These are phyloP conservation scores for Aphaenogaster rudis DNA, from an alignment of 1,140 invertebrate genomes.

Conservation along the genomic window DNA sequence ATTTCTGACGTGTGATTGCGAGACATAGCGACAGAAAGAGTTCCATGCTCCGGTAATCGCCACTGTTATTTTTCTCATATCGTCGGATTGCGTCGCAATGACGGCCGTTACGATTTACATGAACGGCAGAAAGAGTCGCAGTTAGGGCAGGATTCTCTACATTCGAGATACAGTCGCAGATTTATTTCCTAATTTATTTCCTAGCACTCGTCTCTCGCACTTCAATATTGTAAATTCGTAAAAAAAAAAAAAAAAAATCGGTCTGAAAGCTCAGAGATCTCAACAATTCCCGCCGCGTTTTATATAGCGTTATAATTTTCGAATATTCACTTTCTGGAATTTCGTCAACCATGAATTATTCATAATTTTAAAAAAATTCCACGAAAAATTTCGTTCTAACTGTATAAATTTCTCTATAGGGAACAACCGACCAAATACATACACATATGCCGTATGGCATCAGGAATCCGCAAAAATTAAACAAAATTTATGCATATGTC, in stretches of 20 bases:
- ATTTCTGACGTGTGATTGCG: constrained; percentile 26
- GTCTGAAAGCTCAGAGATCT: neutral
- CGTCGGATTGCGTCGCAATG: constrained; percentile 11
- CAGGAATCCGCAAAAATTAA: constrained; percentile 19
- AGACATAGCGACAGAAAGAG: neutral
- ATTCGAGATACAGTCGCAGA: neutral
- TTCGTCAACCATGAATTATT: constrained; percentile 22
- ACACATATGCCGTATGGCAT: neutral
- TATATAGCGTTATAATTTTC: neutral
- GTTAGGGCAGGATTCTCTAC: neutral
- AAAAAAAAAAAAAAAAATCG: neutral
- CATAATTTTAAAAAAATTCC: neutral
- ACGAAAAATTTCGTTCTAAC: constrained; percentile 13
- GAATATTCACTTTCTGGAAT: constrained; percentile 9
- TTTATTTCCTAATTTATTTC: constrained; percentile 20
- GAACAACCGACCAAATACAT: neutral
- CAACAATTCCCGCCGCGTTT: constrained; percentile 3
- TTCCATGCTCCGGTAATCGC: constrained; percentile 15
- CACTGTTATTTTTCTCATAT: constrained; percentile 25
- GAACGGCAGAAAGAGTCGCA: neutral
- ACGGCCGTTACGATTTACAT: constrained; percentile 16
- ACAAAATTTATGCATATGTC: constrained; percentile 22
- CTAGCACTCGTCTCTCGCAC: neutral
- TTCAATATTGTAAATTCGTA: neutral
- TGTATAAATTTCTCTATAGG: neutral